Percentiles rank a stretch among this genome's conserved stretches.
phyloP scores from a whole-genome alignment of 2,888 invertebrate genomes.

The Eristalinus aeneus region DNA sequence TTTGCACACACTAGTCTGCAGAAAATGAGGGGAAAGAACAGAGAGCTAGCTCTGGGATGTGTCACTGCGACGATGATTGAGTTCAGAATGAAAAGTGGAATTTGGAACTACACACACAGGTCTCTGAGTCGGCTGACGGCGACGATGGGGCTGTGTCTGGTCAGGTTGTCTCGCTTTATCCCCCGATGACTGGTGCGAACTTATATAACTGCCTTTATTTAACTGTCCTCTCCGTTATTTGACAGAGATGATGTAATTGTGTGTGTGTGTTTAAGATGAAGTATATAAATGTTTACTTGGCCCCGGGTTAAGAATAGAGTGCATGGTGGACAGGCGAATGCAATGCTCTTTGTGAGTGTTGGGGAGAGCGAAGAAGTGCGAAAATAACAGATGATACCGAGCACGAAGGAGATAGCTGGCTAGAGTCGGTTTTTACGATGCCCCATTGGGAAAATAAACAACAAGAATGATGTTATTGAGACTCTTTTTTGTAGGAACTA shows the following conservation, averaged over 20 bases:
- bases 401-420: slow-evolving; percentile 4
- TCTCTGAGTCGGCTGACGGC: neutral
- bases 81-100: slow-evolving; percentile 60
- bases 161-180: slow-evolving; percentile 10
- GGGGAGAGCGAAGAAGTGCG: slow-evolving; percentile 24
- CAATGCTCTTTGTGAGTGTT: slow-evolving; percentile 16
- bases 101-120: slow-evolving; percentile 39
- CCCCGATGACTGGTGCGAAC: slow-evolving; percentile 13
- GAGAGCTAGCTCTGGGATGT: slow-evolving; percentile 3
- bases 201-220: slow-evolving; percentile 44
- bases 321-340: neutral
- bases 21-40: slow-evolving; percentile 3
- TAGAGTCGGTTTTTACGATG: neutral
- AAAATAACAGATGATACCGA: slow-evolving; percentile 35
- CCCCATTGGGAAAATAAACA: neutral
- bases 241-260: neutral
- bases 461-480: neutral
- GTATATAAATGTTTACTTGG: slow-evolving; percentile 13
- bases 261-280: slow-evolving; percentile 12
- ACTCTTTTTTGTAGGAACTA: neutral
- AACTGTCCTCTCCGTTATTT: slow-evolving; percentile 9
- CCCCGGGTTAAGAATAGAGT: neutral
- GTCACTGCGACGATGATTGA: slow-evolving; percentile 45
- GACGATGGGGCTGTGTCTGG: slow-evolving; percentile 1
- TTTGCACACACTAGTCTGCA: slow-evolving; percentile 38